Conservation (phyloP, 2,888 invertebrate genomes). For the Cremastobaeus sp. region DNA sequence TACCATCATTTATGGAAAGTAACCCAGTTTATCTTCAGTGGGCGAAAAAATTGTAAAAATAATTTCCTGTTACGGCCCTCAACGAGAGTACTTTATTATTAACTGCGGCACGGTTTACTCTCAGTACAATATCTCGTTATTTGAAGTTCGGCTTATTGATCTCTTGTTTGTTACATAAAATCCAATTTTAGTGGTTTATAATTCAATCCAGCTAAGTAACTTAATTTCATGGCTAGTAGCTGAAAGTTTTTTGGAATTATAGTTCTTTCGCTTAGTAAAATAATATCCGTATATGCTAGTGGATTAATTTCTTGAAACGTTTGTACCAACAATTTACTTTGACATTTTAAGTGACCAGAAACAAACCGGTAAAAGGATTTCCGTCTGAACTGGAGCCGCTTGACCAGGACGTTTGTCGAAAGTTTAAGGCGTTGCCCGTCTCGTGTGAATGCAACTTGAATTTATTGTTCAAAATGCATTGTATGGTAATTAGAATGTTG, state of each 20-base stretch:
- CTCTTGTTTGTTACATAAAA: slow-evolving; percentile 38
- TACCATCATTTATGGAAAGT: too few species aligned
- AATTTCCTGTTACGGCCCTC: not conserved
- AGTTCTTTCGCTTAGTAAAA: not conserved
- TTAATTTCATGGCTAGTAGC: slow-evolving; percentile 24
- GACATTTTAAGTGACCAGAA: slow-evolving; percentile 23
- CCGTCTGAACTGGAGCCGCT: slow-evolving; percentile 10
- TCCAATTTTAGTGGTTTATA: slow-evolving; percentile 23
- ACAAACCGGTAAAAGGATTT: slow-evolving; percentile 46
- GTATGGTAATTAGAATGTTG: slow-evolving; percentile 14
- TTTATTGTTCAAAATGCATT: slow-evolving; percentile 18
- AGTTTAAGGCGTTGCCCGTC: slow-evolving; percentile 32
- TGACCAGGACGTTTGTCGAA: slow-evolving; percentile 22
- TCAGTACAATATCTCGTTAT: slow-evolving; percentile 16
- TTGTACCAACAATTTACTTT: slow-evolving; percentile 23
- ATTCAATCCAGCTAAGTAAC: slow-evolving; percentile 28
- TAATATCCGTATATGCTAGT: slow-evolving; percentile 27
- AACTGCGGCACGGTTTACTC: not conserved
- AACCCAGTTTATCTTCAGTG: too few species aligned
- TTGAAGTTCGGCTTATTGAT: slow-evolving; percentile 24
- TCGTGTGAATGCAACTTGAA: slow-evolving; percentile 29
- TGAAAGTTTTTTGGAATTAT: slow-evolving; percentile 5
- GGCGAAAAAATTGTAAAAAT: too few species aligned
- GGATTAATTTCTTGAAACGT: slow-evolving; percentile 16
- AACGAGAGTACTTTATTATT: slow-evolving; percentile 11